A percentile compares a stretch with the other conserved stretches of the same genome.
phyloP scores from a whole-genome alignment of 2,888 invertebrate genomes.

The Gymnocheta viridis region DNA sequence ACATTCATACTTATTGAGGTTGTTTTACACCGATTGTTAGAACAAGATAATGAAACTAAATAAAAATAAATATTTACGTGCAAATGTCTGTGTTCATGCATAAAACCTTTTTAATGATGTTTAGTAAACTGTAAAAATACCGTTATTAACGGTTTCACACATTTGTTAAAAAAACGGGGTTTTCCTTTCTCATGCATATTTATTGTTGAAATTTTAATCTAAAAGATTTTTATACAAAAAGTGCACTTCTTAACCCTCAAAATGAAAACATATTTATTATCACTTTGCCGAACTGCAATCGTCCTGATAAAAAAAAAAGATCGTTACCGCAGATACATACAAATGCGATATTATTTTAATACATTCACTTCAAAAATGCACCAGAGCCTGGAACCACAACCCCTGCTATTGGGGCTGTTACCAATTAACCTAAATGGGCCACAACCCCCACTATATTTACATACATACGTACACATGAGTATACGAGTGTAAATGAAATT shows the following conservation, averaged over 20 bases:
- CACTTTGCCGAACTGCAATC: no score
- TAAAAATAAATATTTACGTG: not conserved
- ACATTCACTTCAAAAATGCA: no score
- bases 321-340: no score
- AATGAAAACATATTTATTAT: no score
- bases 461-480: no score
- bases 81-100: slow-evolving; percentile 20
- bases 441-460: no score
- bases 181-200: slow-evolving; percentile 10
- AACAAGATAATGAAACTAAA: slow-evolving; percentile 32
- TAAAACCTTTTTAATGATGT: slow-evolving; percentile 62
- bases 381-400: no score
- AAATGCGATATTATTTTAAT: no score
- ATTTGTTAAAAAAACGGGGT: slow-evolving; percentile 14
- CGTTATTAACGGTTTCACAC: slow-evolving; percentile 63
- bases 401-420: no score
- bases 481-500: no score
- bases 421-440: no score
- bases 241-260: slow-evolving; percentile 2
- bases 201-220: not conserved
- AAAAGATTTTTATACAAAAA: not conserved
- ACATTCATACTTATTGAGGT: slow-evolving; percentile 21
- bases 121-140: slow-evolving; percentile 59
- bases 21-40: slow-evolving; percentile 57
- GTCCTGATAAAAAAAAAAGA: no score